Evolutionary conservation across 2,888 invertebrate genomes (phyloP), one percentile per base, ranked within the genome.

Genomic region (Protonemura montana): DNA sequence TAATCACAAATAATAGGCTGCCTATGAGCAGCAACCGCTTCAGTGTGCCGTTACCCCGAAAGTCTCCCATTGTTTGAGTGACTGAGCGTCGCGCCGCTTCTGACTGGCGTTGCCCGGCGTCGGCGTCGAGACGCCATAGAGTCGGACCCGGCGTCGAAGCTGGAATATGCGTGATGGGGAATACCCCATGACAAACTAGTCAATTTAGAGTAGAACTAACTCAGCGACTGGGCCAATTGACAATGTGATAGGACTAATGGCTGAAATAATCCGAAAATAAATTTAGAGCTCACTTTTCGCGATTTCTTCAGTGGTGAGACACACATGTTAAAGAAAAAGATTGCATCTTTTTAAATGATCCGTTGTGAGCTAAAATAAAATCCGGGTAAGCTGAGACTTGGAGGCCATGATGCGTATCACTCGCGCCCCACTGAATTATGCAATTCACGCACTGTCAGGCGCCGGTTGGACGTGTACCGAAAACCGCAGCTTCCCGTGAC

Each of bases 181-280:
- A 59, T 10, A 10, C 59, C 59, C 59, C 16, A 2, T 21, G 59
- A 59, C 59, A 21, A 10, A 10, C 59, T 21, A 41, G 41, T 59
- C 59, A 59, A 59, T 7, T 59, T 59, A 59, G 59, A 7, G 59
- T 13, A 16, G 59, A 59, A 13, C 59, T 59, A 13, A 59, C 59
- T 59, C 59, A 13, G 3, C 59, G 21, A 10, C 59, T 59, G 59
- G 59, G 59, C 16, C 21, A 59, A 21, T 59, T 59, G 59, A 59
- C 59, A 59, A 59, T 59, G 59, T 59, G 59, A 59, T 13, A 41
- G 59, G 59, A 13, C 59, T 35, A 10, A 35, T 35, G 35, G 35
- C 35, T 59, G 59, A 59, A 59, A 59, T 59, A 7, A 59, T 59
- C 59, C 59, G 59, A 59, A 59, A 59, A 59, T 59, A 59, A 59